Conservation (phyloP, 2,797 vertebrate genomes). For the Hypotaenidia philippensis region DNA sequence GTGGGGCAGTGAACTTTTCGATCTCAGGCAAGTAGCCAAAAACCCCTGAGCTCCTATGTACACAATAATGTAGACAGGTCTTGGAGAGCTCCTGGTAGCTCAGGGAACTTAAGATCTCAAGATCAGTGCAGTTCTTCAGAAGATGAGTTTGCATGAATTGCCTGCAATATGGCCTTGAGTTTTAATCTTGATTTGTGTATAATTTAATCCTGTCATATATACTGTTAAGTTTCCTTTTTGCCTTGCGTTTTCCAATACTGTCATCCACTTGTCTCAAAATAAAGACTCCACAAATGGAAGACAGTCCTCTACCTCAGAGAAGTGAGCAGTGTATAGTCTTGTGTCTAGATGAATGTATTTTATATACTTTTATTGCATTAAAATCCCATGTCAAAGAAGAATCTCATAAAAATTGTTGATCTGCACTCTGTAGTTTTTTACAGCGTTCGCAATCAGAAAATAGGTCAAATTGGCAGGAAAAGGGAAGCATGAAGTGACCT, state of each 20-base stretch:
- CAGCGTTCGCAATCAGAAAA: background rate
- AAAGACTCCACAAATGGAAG: background rate
- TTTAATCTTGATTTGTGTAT: background rate
- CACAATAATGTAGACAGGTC: background rate
- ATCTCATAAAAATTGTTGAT: background rate
- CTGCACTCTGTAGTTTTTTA: background rate
- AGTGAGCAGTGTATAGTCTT: background rate
- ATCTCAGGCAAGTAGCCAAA: background rate
- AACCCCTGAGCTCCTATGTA: background rate
- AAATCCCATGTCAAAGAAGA: background rate
- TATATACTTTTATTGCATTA: background rate
- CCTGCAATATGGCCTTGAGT: background rate
- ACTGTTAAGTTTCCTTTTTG: background rate
- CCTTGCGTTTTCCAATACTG: background rate
- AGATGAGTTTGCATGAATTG: background rate
- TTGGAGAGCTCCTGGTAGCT: background rate
- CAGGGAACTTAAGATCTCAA: background rate
- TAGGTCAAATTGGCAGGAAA: background rate
- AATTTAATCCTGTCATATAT: background rate
- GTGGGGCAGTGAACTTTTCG: background rate
- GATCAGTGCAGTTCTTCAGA: background rate
- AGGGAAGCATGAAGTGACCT: background rate
- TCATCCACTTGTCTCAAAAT: background rate
- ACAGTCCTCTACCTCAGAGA: background rate
- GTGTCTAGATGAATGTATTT: background rate